Conservation (phyloP, 2,113 vertebrate species). For the Gorsachius goisagi region DNA sequence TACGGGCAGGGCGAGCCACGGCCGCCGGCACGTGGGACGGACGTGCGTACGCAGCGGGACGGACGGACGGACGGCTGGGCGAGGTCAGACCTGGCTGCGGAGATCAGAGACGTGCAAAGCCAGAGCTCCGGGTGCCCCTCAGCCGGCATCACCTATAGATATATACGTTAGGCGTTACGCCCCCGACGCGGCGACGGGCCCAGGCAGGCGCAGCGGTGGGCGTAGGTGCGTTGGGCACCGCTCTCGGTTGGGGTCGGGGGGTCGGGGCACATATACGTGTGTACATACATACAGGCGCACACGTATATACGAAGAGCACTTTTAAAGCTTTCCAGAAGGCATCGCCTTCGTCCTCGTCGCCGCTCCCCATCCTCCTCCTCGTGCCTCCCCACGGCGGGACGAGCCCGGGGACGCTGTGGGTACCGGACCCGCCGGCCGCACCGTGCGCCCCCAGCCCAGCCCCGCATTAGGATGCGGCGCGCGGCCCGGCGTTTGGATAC, state of each 20-base stretch:
- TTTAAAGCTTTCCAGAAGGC: background rate
- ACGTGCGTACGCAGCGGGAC: accelerated
- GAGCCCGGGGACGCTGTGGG: accelerated
- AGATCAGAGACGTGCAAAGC: background rate
- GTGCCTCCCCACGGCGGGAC: background rate
- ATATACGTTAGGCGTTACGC: too few relatives aligned
- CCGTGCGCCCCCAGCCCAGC: background rate
- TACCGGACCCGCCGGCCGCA: background rate
- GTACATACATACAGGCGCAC: accelerated
- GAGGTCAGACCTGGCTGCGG: accelerated
- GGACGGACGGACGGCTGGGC: background rate
- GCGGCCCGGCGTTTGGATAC: constrained; percentile 36
- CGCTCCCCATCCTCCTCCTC: accelerated
- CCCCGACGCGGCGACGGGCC: background rate
- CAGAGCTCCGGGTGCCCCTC: accelerated
- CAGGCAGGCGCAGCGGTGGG: accelerated
- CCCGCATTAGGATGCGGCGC: constrained; percentile 37
- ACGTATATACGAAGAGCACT: background rate
- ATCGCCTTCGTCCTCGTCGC: background rate
- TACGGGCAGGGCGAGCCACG: background rate
- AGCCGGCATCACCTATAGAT: background rate
- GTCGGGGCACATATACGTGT: background rate
- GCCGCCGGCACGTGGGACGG: background rate
- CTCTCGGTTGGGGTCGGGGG: too few relatives aligned
- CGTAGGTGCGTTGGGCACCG: accelerated